Evolutionary conservation across 1,140 invertebrate species (phyloP).

Genomic region (Zaprionus gabonicus): DNA sequence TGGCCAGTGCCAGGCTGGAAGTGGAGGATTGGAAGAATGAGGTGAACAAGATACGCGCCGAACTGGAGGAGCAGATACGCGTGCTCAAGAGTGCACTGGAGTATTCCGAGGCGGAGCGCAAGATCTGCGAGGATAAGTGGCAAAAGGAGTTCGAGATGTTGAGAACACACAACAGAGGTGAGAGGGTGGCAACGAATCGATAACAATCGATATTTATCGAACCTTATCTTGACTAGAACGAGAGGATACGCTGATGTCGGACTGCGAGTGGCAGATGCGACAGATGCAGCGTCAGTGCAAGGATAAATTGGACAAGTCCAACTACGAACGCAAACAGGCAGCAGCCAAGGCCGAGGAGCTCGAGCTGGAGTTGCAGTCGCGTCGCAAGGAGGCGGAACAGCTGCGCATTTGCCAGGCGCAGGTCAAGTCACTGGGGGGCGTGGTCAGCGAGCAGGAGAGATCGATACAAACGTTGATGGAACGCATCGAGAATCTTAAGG

Average conservation of each 20-base stretch:
- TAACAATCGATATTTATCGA: not conserved
- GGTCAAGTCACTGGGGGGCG: slow-evolving; percentile 86
- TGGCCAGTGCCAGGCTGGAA: slow-evolving; percentile 71
- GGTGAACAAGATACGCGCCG: slow-evolving; percentile 84
- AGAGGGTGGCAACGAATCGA: not conserved
- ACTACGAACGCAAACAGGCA: slow-evolving; percentile 85
- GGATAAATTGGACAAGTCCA: slow-evolving; percentile 86
- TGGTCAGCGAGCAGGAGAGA: slow-evolving; percentile 87
- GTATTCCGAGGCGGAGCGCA: slow-evolving; percentile 86
- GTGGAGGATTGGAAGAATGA: slow-evolving; percentile 69
- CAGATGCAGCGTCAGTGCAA: slow-evolving; percentile 88
- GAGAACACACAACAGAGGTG: slow-evolving; percentile 84
- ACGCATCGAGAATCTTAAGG: slow-evolving; percentile 86
- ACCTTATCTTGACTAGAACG: slow-evolving; percentile 82
- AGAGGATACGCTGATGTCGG: slow-evolving; percentile 88
- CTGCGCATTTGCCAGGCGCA: slow-evolving; percentile 87
- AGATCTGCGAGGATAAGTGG: slow-evolving; percentile 86
- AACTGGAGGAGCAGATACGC: slow-evolving; percentile 85
- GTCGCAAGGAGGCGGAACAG: slow-evolving; percentile 85
- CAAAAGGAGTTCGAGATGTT: slow-evolving; percentile 88
- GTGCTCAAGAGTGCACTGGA: slow-evolving; percentile 87
- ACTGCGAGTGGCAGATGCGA: slow-evolving; percentile 89
- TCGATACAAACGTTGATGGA: slow-evolving; percentile 86
- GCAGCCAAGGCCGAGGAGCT: slow-evolving; percentile 85
- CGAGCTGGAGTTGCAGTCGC: slow-evolving; percentile 84